Conservation (phyloP, 1,140 invertebrate species). For the Nilaparvata lugens region DNA sequence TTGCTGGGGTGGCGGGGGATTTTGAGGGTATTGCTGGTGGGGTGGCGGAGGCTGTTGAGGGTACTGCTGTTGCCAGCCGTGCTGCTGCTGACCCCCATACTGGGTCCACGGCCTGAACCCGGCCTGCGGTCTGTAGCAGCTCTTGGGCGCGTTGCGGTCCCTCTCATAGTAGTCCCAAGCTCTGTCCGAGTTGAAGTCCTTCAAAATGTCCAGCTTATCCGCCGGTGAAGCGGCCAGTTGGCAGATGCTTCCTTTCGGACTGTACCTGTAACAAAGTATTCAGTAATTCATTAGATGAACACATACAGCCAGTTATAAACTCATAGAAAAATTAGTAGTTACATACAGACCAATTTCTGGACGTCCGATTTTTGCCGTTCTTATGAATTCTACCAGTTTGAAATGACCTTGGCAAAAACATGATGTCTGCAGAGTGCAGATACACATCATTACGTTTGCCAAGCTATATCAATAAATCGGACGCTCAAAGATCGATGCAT, state of each 20-base stretch:
- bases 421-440: no score
- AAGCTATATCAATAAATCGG: no score
- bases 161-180: conserved; percentile 68
- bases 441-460: no score
- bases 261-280: background rate
- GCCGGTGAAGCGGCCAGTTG: conserved; percentile 60
- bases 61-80: background rate
- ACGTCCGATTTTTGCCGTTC: no score
- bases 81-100: conserved; percentile 2
- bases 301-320: no score
- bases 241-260: conserved; percentile 44
- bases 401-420: no score
- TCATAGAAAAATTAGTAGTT: no score
- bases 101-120: conserved; percentile 7
- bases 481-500: no score
- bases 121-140: conserved; percentile 15
- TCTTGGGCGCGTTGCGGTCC: conserved; percentile 35
- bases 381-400: no score
- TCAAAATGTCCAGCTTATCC: conserved; percentile 46
- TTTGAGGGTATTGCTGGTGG: background rate
- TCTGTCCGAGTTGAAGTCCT: conserved; percentile 53
- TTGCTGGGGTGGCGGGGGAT: background rate
- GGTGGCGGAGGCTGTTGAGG: background rate
- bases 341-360: no score
- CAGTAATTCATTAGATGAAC: no score